Evolutionary conservation across 2,888 invertebrate species (phyloP), one percentile per base, ranked within the genome.

Genomic region (Idaea aversata): DNA sequence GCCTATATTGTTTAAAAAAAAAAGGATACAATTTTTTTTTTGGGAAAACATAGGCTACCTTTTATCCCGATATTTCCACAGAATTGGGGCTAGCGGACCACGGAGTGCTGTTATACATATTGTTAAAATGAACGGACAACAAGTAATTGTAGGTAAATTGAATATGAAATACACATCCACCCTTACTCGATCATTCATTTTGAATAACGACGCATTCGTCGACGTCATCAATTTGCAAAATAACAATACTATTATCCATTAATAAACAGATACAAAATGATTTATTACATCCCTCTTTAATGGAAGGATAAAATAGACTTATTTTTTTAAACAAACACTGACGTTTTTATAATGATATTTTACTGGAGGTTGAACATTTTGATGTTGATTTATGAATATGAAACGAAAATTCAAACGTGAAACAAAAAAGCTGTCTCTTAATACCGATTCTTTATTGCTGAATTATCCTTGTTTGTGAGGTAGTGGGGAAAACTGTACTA

Each of bases 111-210:
- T 13, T 13, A 47, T 47, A 47, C 7, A 5, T 47, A 10, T 47
- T 13, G 3, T 7, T 47, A 4, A 47, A 47, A 10, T 47, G 47
- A 47, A 47, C 13, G 13, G 13, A 47, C 7, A 47, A 10, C 6
- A 0, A 4, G 13, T 47, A 7, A 47, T 13, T 47, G 47, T 13
- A 47, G 13, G 13, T 47, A 47, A 7, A 47, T 47, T 47, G 6
- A 47, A 47, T 47, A 47, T 47, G 47, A 47, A 47, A 47, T 13
- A 7, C 47, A 47, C 47, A 47, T 47, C 13, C 25, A 47, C 13
- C 47, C 63, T 7, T 65, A 67, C 70, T 65, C 72, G 73, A 75
- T 78, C 69, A 77, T 69, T 77, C 75, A 74, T 72, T 67, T 70
- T 72, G 77, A 76, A 66, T 70, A 72, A 72, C 75, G 69, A 71